These are phyloP conservation scores for Cacoxenus indagator DNA, from an alignment of 2,888 invertebrate species.

Conservation along the genomic window DNA sequence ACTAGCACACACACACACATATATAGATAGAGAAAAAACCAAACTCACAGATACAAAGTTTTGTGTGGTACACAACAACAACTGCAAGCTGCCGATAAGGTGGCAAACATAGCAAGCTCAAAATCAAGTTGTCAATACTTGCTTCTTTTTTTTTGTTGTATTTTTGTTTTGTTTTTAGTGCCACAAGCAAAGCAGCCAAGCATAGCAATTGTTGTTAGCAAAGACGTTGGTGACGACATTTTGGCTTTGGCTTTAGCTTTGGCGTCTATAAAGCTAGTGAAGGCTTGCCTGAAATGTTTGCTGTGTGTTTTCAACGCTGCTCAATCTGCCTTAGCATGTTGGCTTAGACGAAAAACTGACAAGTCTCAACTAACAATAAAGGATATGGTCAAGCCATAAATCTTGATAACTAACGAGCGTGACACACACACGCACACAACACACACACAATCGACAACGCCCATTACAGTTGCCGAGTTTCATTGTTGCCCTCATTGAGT, in stretches of 20 bases:
- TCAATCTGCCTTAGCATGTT: not conserved
- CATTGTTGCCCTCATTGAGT: too few relatives aligned
- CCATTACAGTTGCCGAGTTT: not conserved
- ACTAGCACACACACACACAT: not conserved
- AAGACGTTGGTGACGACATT: too few relatives aligned
- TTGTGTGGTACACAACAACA: not conserved
- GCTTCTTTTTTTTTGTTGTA: not conserved
- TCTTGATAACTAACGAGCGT: constrained; percentile 33
- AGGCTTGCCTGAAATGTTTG: not conserved
- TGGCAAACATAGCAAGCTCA: constrained; percentile 18
- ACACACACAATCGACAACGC: not conserved
- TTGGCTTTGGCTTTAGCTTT: too few relatives aligned
- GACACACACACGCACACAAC: not conserved
- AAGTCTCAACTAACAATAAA: not conserved
- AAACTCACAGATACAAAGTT: not conserved
- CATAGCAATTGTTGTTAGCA: not conserved
- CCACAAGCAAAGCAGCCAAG: not conserved
- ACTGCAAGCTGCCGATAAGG: not conserved
- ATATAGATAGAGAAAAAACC: not conserved
- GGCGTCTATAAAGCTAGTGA: too few relatives aligned
- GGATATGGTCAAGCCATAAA: constrained; percentile 46
- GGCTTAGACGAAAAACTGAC: not conserved
- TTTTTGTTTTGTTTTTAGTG: not conserved
- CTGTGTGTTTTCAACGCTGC: not conserved
- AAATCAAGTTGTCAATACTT: constrained; percentile 49